Evolutionary conservation across 2,113 vertebrate species (phyloP), one percentile per base, ranked within the genome.

Genomic region (Charina bottae): DNA sequence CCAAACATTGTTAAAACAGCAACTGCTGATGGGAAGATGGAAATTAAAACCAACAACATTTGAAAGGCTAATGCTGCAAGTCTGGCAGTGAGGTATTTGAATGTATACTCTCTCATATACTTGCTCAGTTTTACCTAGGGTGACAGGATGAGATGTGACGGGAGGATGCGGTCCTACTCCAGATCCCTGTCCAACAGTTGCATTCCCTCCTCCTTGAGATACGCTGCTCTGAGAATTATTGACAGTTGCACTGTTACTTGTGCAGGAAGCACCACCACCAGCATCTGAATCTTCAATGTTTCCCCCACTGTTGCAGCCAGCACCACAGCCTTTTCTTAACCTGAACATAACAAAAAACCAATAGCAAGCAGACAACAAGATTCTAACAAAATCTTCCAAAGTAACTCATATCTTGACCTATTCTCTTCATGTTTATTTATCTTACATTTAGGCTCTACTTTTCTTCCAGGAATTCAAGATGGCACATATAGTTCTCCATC

Each of bases 301-400:
- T 92, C 99, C 99, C 3, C 99, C 99, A 1, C 99, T 99, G 97
- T 99, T 99, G 94, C 99, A 99, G 42, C 99, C 99, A 8, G 99
- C 99, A 33, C 99, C 99, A 91, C 99, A 99, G 64, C 99, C 99
- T 96, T 99, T 99, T 90, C 99, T 98, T 92, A 99, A 96, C 93
- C 99, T 99, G 90, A 89, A 93, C 7, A 95, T 24, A 93, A 90
- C 0, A 37, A 54, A 95, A 90, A 58, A 17, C 13, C 17, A 55
- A 89, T 9, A 93, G 5, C 60, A 90, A 59, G 60, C n/a, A 90
- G 84, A 33, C 87, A 78, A 53, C 87, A 56, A 17, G 5, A 54
- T 55, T 56, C 85, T 87, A 21, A 6, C 54, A 59, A 42, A 87
- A 59, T 58, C 72, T 78, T 33, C 17, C 33, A 78, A 72, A 72